Evolutionary conservation across 1,140 invertebrate genomes (phyloP), one percentile per base, ranked within the genome.

Genomic region (Pogonognathellus flavescens): DNA sequence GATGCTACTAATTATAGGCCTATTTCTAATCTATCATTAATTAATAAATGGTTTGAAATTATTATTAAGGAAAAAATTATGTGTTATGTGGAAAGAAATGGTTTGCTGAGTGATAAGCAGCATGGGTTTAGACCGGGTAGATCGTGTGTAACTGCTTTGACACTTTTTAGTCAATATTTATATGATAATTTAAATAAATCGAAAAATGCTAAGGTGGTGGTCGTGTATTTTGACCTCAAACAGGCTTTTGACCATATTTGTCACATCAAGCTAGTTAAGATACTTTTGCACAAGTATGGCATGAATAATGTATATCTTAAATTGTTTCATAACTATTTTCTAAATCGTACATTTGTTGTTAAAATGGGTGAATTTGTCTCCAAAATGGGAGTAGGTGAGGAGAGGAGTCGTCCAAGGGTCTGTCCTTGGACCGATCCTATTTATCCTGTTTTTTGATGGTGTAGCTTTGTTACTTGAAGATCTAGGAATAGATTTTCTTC

Each of bases 1-100:
- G 16, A 60, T 0, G 4, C 82, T 9, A 62, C 31, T 13, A 25
- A 18, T 60, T 83, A 83, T 49, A n/a, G 81, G 0, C 81, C 81
- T 3, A 83, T 83, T n/a, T 60, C 82, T 14, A 55, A 55, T 25
- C 62, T 20, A 20, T 41, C 0, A 14, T 66, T n/a, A 10, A 62
- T 1, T 62, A n/a, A 41, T 18, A 83, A 83, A 83, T 41, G 55
- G 22, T 66, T 83, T 62, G 82, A 83, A 52, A 62, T 31, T 10
- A 62, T 83, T 1, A 18, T 83, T 20, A 31, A n/a, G n/a, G 10
- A 8, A 13, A 83, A 50, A 22, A 6, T 83, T 4, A 52, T 18
- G 10, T 16, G 14, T 4, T 60, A 60, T 62, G 5, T 60, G 10
- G 81, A 83, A 62, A 13, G 4, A 5, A 50, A 83, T 31, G 4